phyloP scores from a whole-genome alignment of 2,888 invertebrate species.

The Cantharis nigra region DNA sequence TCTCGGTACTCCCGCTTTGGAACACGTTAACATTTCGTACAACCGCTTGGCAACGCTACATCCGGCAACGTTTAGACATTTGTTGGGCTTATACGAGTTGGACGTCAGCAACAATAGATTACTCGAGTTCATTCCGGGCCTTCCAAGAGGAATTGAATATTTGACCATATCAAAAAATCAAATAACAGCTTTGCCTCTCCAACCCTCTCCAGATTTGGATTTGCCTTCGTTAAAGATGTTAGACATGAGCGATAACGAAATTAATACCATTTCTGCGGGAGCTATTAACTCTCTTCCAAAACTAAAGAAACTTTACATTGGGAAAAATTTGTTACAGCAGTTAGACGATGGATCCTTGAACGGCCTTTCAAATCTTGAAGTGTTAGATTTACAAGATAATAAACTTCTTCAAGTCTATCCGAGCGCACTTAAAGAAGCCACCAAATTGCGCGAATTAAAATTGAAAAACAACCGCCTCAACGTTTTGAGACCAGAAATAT shows the following conservation, averaged over 20 bases:
- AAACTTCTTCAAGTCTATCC: constrained; percentile 70
- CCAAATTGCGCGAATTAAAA: constrained; percentile 71
- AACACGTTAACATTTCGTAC: constrained; percentile 78
- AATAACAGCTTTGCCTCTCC: constrained; percentile 67
- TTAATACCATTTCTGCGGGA: constrained; percentile 70
- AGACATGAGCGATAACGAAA: constrained; percentile 75
- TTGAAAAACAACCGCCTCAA: constrained; percentile 78
- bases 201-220: constrained; percentile 70
- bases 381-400: constrained; percentile 76
- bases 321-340: constrained; percentile 72
- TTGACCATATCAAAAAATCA: constrained; percentile 73
- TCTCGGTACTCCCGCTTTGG: constrained; percentile 71
- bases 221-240: constrained; percentile 74
- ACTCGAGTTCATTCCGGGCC: constrained; percentile 75
- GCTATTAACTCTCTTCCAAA: constrained; percentile 69
- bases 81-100: constrained; percentile 76
- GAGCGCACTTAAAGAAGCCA: constrained; percentile 66
- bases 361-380: constrained; percentile 71
- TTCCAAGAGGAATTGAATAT: constrained; percentile 78
- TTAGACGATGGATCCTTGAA: constrained; percentile 72
- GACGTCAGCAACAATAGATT: constrained; percentile 76
- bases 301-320: constrained; percentile 70
- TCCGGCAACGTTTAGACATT: constrained; percentile 75
- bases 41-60: constrained; percentile 74
- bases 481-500: constrained; percentile 68